Evolutionary conservation across 2,113 vertebrate genomes (phyloP).

Genomic region (Gopherus flavomarginatus): DNA sequence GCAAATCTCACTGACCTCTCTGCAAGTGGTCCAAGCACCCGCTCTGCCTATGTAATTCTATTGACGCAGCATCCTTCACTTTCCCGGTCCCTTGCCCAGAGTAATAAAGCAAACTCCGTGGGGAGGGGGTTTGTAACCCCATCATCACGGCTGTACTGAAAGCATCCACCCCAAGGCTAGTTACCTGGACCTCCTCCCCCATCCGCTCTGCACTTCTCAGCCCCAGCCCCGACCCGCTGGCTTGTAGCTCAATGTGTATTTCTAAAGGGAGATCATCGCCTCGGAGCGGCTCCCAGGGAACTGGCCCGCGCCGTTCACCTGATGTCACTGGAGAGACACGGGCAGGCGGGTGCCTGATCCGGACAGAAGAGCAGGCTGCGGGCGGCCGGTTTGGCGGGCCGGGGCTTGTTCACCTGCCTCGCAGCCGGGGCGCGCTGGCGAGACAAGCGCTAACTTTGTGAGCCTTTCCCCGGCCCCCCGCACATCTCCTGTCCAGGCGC

Average conservation of each 20-base stretch:
- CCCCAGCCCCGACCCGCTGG: too few species aligned
- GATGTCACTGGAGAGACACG: background rate
- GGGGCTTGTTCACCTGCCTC: background rate
- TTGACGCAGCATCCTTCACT: background rate
- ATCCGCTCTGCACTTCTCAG: background rate
- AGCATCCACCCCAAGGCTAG: too few species aligned
- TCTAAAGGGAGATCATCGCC: too few species aligned
- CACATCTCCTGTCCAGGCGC: background rate
- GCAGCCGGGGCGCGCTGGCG: background rate
- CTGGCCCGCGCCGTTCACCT: too few species aligned
- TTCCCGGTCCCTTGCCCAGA: background rate
- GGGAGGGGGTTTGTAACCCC: too few species aligned
- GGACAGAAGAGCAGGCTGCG: background rate
- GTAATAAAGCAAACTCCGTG: background rate
- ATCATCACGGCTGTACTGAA: too few species aligned
- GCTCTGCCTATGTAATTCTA: background rate
- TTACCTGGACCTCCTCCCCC: too few species aligned
- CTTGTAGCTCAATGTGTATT: too few species aligned
- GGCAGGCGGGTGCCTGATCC: accelerated
- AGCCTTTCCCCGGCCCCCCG: background rate
- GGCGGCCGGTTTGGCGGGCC: background rate
- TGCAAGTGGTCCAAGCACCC: background rate
- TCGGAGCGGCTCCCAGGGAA: background rate
- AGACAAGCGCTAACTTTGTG: background rate
- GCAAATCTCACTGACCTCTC: background rate